A percentile compares a stretch with the other conserved stretches of the same genome.
These are phyloP conservation scores for Drosophila atripex DNA, from an alignment of 2,888 invertebrate genomes.

Conservation along the genomic window DNA sequence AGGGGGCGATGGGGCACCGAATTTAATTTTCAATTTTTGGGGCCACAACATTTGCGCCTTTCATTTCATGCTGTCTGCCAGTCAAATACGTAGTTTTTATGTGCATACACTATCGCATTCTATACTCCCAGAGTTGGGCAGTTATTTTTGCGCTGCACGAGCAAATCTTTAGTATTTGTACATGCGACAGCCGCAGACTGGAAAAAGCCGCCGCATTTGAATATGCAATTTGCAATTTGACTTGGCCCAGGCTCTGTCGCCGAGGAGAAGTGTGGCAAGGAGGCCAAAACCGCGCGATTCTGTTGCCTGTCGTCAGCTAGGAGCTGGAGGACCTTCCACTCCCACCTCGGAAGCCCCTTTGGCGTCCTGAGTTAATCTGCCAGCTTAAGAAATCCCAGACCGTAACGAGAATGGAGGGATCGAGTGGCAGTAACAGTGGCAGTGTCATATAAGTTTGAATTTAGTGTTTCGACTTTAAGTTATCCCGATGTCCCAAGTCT, in stretches of 20 bases:
- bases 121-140: slow-evolving; percentile 55
- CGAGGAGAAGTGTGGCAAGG: slow-evolving; percentile 27
- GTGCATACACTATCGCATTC: slow-evolving; percentile 4
- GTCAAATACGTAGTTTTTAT: slow-evolving; percentile 15
- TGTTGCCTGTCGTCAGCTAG: slow-evolving; percentile 45
- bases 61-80: slow-evolving; percentile 46
- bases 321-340: slow-evolving; percentile 15
- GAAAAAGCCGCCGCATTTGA: slow-evolving; percentile 76
- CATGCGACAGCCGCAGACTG: slow-evolving; percentile 75
- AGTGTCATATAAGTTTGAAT: slow-evolving; percentile 10
- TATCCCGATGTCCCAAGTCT: not conserved
- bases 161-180: slow-evolving; percentile 78
- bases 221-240: slow-evolving; percentile 80
- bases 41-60: slow-evolving; percentile 67
- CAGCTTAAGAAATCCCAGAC: slow-evolving; percentile 75
- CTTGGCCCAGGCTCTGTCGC: slow-evolving; percentile 53
- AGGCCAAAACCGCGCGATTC: slow-evolving; percentile 66
- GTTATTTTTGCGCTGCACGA: slow-evolving; percentile 75
- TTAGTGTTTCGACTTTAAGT: not conserved
- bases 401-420: slow-evolving; percentile 30
- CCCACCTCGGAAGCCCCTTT: slow-evolving; percentile 10
- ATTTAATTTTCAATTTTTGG: slow-evolving; percentile 72
- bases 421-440: slow-evolving; percentile 27
- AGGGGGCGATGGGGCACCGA: slow-evolving; percentile 22
- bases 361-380: slow-evolving; percentile 66